phyloP scores from a whole-genome alignment of 2,113 vertebrate species.

The Chaetorhynchus papuensis region DNA sequence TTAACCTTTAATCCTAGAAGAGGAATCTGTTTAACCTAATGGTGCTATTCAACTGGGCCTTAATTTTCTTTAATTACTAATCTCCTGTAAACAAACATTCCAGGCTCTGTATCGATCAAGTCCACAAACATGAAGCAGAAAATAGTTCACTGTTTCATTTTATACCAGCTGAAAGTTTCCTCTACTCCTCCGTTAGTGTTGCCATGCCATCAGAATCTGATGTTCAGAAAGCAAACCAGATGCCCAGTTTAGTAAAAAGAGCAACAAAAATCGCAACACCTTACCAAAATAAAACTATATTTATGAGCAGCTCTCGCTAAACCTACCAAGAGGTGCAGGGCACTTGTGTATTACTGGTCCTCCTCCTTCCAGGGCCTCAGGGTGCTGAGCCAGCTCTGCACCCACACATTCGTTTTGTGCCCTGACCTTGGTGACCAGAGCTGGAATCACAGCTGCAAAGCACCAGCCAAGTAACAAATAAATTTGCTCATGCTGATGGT shows the following conservation, averaged over 20 bases:
- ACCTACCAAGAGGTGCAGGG: neutral
- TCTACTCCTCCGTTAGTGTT: neutral
- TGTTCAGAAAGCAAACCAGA: neutral
- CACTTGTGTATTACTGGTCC: too few species aligned
- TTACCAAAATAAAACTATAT: neutral
- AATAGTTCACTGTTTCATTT: neutral
- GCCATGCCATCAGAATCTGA: too few species aligned
- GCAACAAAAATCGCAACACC: neutral
- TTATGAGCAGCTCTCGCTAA: neutral
- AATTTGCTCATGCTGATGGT: neutral
- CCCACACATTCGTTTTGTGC: neutral
- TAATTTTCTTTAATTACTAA: neutral
- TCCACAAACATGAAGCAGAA: neutral
- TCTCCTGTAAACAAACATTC: neutral
- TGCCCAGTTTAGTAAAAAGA: neutral
- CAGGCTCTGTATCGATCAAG: neutral
- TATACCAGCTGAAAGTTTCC: neutral
- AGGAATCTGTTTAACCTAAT: neutral
- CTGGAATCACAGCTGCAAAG: neutral
- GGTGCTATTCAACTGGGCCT: neutral
- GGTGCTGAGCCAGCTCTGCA: neutral
- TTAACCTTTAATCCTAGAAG: neutral
- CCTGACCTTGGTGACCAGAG: neutral
- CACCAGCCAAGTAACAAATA: neutral
- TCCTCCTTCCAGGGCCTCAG: neutral